Evolutionary conservation across 37 sponge, comb jelly and placozoan species (phyloP), one percentile per base, ranked within the genome.

Genomic region (Halisarca cf. caerulea): DNA sequence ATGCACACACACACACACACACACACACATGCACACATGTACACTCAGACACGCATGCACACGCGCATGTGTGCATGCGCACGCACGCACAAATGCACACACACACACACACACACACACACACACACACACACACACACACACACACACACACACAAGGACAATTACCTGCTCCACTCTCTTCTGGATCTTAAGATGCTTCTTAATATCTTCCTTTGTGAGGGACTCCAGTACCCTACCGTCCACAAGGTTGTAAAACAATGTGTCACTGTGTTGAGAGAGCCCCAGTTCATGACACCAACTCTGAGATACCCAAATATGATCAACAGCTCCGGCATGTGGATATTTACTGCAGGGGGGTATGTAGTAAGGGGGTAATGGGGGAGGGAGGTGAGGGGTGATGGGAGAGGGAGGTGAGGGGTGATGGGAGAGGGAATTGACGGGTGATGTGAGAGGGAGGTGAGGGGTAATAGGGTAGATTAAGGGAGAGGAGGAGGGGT

Each of bases 221-320:
- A 97, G 93, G 25, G 93, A 90, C 78, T 91, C 83, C 38, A 97
- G 90, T 27, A 97, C 90, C 27, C 91, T 82, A 30, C 95, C 98
- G 66, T 97, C 95, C 77, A 94, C 91, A 59, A 97, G 84, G 80
- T 94, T 83, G 17, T 61, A 44, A 9, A 72, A 47, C 36, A 95
- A 72, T 34, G 66, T 59, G 35, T 92, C 86, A 3, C 89, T 69
- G 69, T 86, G 80, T 70, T 84, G 87, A 32, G 88, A 66, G 20
- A 97, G 92, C 27, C 97, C 97, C 35, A 92, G 80, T 36, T 92
- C 86, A 0, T 41, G 55, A 8, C 87, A 84, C 97, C 94, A 94
- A 54, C 75, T 86, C 21, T 80, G 78, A 1, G 94, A 88, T 71
- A 97, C 91, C 97, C 97, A 97, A 59, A 70, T 60, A 82, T 92